Base-by-base conservation (phyloP, 2,113 vertebrate genomes). In the Lophius piscatorius region DNA sequence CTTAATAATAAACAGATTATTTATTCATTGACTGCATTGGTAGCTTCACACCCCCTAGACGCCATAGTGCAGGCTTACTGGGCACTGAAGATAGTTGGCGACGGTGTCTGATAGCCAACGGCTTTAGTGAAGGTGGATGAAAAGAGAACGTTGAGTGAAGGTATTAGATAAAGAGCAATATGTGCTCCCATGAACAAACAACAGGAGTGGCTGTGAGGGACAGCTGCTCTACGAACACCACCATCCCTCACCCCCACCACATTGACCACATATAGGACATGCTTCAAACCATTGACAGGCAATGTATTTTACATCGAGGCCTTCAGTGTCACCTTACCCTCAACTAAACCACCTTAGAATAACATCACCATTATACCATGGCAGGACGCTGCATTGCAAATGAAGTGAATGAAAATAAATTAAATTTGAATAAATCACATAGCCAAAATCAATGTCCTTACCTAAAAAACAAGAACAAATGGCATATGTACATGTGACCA, bases 221-320 rank as follows among this genome's bases (percentile, higher is more conserved):
- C 83, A 84, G 77, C 74, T 84, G 78, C 61, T 73, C 77, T 66
- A 63, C 62, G 44, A 74, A 70, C 77, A 71, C 56, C 48, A 17
- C 44, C 81, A 84, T 86, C 67, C 77, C 84, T 84, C 86, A 86
- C 70, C 51, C 63, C 38, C 64, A 71, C 79, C 79, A 59, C 60
- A 68, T 61, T 61, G 66, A 70, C 74, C 62, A 49, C 45, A 16
- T 14, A 28, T 10, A 14, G 46, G 26, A 49, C 59, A 61, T 51
- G 60, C 58, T 24, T 4, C 23, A 56, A 66, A 48, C 42, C 70
- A 38, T n/a, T n/a, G n/a, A n/a, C n/a, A n/a, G n/a, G n/a, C n/a
- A n/a, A n/a, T n/a, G n/a, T n/a, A n/a, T n/a, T n/a, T n/a, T n/a
- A n/a, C n/a, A n/a, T n/a, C n/a, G n/a, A n/a, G n/a, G n/a, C n/a